Evolutionary conservation across 2,797 vertebrate genomes (phyloP), one percentile per base, ranked within the genome.

Genomic region (Gallinago stenura): DNA sequence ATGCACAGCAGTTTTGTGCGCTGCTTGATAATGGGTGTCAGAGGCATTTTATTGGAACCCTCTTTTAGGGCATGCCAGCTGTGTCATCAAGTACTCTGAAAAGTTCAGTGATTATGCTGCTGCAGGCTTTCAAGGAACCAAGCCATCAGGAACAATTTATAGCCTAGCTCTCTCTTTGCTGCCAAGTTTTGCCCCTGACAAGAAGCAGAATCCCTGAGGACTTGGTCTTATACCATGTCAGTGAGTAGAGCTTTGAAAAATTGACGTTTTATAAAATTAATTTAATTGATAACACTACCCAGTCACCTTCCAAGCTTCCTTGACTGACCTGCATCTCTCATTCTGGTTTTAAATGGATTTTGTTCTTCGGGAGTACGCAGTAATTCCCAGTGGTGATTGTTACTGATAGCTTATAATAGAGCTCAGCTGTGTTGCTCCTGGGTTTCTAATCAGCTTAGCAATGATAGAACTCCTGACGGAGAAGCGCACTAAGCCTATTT

Each of bases 361-460:
- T 95, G 82, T 83, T 96, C 94, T 89, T 88, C 79, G 79, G 85
- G 43, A 94, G 41, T 60, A 79, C 66, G 60, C 35, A 53, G 54
- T 90, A 96, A 94, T 95, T 95, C 94, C 83, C 89, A 79, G 82
- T 15, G 70, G 79, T 95, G 93, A 91, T 95, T 91, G 90, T 94
- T 93, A 76, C 79, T 93, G 79, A 87, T 95, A 94, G 58, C 43
- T 84, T 88, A 20, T 86, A 95, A 58, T 72, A 65, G 46, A 90
- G 65, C 62, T 95, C 91, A 91, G 79, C 87, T 82, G 83, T 91
- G 61, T 81, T 94, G 61, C 66, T 93, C 69, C 72, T 87, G 83
- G 79, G 75, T 91, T 94, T 95, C 95, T 91, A 91, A 96, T 94
- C 93, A 94, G 50, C 39, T 95, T 95, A 96, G 76, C 70, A 83